These are phyloP conservation scores for Anguilla marmorata DNA, from an alignment of 2,797 vertebrate species.

Conservation along the genomic window DNA sequence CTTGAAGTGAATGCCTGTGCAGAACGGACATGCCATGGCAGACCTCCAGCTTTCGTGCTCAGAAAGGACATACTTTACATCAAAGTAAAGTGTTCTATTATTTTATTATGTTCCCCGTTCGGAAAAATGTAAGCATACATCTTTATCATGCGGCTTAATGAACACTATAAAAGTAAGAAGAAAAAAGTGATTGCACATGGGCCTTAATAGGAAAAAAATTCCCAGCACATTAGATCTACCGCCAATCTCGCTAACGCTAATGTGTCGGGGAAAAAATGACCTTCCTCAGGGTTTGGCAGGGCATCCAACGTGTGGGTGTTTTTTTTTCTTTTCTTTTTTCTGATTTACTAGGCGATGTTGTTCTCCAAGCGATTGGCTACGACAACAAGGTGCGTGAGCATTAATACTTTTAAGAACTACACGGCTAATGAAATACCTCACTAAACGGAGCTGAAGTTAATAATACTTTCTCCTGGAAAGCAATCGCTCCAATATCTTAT, in stretches of 20 bases:
- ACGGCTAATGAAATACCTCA: slow-evolving; percentile 65
- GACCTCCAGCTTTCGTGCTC: neutral
- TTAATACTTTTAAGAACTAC: slow-evolving; percentile 29
- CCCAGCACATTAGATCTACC: neutral
- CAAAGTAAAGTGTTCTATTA: neutral
- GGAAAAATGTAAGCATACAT: neutral
- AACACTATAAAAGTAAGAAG: neutral
- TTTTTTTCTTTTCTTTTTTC: neutral
- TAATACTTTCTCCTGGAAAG: slow-evolving; percentile 72
- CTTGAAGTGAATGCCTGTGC: neutral
- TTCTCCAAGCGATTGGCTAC: neutral
- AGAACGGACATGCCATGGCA: neutral
- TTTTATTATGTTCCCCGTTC: neutral
- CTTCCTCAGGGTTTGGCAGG: neutral
- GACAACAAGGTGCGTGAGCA: neutral
- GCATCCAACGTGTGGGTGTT: neutral
- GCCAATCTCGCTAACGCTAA: neutral
- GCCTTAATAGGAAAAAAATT: neutral
- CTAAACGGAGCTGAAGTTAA: slow-evolving; percentile 69
- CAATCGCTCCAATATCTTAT: slow-evolving; percentile 67
- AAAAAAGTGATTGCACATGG: neutral
- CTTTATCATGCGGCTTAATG: neutral
- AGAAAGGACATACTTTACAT: neutral
- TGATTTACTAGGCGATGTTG: neutral
- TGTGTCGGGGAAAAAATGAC: neutral